Conservation (phyloP, 1,140 invertebrate genomes). For the Laupala kohalensis region DNA sequence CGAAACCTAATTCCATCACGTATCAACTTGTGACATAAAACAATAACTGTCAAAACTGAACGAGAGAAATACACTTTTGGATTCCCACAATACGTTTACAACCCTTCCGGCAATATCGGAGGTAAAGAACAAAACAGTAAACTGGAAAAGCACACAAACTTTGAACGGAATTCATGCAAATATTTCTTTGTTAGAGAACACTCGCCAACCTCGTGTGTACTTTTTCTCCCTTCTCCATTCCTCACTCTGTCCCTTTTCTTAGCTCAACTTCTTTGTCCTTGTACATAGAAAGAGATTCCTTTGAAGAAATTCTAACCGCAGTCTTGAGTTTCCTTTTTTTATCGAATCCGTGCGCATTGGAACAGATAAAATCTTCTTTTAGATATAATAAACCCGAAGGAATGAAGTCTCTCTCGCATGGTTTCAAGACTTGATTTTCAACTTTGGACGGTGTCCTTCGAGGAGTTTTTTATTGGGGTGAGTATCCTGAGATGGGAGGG, state of each 20-base stretch:
- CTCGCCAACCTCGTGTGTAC: not conserved
- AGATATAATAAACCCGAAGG: not conserved
- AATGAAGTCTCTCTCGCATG: not conserved
- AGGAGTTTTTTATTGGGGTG: not conserved
- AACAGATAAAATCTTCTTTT: not conserved
- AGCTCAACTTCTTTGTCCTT: not conserved
- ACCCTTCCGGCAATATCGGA: too few species aligned
- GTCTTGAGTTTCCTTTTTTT: too few species aligned
- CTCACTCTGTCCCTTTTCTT: not conserved
- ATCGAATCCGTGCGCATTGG: not conserved
- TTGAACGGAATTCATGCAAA: not conserved
- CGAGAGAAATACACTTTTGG: too few species aligned
- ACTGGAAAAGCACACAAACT: not conserved
- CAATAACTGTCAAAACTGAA: too few species aligned
- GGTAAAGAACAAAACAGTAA: not conserved
- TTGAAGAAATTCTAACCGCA: not conserved
- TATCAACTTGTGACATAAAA: too few species aligned
- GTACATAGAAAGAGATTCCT: not conserved
- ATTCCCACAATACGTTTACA: too few species aligned
- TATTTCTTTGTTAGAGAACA: not conserved
- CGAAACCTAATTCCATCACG: too few species aligned
- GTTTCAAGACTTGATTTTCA: not conserved
- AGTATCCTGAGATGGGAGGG: not conserved
- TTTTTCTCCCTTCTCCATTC: not conserved
- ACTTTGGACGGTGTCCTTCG: not conserved